A percentile compares a stretch with the other conserved stretches of the same genome.
Evolutionary conservation across 2,888 invertebrate species (phyloP).

Genomic region (Agrotis segetum): DNA sequence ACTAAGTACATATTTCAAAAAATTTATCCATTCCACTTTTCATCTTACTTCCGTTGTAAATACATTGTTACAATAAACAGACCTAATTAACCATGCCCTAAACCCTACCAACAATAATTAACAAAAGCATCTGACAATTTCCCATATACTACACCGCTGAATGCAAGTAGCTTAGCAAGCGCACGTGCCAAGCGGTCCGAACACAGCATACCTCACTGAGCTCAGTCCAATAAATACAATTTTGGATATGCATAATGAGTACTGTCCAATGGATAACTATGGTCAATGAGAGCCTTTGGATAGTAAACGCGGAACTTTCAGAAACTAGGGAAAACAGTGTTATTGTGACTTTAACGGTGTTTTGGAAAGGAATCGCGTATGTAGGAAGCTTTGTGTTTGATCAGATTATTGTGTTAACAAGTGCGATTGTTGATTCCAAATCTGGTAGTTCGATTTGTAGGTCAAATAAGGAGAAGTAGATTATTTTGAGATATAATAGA

Average conservation of each 20-base stretch:
- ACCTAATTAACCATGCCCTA: not conserved
- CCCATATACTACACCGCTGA: conserved; percentile 53
- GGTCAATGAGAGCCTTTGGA: conserved; percentile 64
- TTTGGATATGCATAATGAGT: conserved; percentile 69
- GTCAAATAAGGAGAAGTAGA: not conserved
- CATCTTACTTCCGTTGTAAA: not conserved
- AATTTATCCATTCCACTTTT: not conserved
- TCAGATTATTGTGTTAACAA: conserved; percentile 7
- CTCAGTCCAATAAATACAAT: conserved; percentile 66
- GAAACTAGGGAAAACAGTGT: conserved; percentile 46
- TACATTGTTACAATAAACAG: not conserved
- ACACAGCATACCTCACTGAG: conserved; percentile 59
- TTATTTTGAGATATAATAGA: not conserved
- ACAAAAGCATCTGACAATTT: conserved; percentile 34
- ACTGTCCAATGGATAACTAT: conserved; percentile 58
- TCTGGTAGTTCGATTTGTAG: not conserved
- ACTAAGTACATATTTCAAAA: not conserved
- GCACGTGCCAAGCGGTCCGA: conserved; percentile 62
- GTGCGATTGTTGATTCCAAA: conserved; percentile 4
- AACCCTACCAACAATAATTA: not conserved
- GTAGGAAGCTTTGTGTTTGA: conserved; percentile 27
- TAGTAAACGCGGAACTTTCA: conserved; percentile 62
- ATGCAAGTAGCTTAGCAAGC: conserved; percentile 50
- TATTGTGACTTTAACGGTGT: conserved; percentile 46
- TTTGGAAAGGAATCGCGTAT: conserved; percentile 44